Evolutionary conservation across 2,888 invertebrate genomes (phyloP), one percentile per base, ranked within the genome.

Genomic region (Ypsolopha scabrella): DNA sequence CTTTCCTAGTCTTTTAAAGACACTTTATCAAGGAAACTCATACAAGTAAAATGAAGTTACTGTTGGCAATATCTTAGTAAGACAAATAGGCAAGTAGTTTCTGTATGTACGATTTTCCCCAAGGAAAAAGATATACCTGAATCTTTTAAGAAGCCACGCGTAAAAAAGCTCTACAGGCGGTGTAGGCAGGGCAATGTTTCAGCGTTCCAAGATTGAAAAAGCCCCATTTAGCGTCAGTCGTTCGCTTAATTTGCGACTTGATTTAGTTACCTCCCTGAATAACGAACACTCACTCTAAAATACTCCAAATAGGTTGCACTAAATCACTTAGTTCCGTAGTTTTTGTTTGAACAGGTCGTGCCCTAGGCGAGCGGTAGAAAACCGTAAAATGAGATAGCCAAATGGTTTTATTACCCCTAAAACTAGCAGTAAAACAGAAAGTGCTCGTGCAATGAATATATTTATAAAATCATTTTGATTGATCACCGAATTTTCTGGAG

Each of bases 351-450:
- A 65, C 63, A 69, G 64, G 68, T 65, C 65, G 65, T 69, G 24
- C 24, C 63, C 50, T 62, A 61, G 60, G 60, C 61, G 59, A 61
- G 69, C 62, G 67, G 72, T 69, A 64, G 68, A 67, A 69, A 69
- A 72, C 70, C 79, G 75, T 79, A 78, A 79, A 79, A 77, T 72
- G 70, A 72, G 73, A 76, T 75, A 73, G 73, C 74, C 74, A 77
- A 79, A 79, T 78, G 72, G 77, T 78, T 77, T 77, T 77, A 79
- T 67, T 77, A 62, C 68, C 68, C 67, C 75, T 79, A 77, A 79
- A 79, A 77, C 75, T 77, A 75, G 75, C 68, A 67, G 70, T 79
- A 77, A 78, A 79, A 74, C 70, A 65, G 72, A 69, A 73, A 75
- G 77, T 72, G 72, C 70, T 60, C 62, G 53, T 57, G 64, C 76